Evolutionary conservation across 2,888 invertebrate genomes (phyloP), one percentile per base, ranked within the genome.

Genomic region (Lottia gigantea): DNA sequence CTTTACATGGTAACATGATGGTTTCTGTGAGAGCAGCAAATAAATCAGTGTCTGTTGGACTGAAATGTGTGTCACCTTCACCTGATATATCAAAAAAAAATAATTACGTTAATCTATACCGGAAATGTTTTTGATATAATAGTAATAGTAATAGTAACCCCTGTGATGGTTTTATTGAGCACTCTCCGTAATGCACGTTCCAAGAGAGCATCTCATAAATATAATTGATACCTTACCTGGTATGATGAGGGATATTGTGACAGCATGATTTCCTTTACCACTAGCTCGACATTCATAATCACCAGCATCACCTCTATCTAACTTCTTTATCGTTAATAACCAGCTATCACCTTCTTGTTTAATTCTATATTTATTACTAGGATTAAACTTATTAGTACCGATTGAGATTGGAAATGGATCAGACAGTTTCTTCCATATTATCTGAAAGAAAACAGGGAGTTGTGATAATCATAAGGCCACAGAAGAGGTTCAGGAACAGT

Each of bases 231-330:
- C 11, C 67, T 16, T 7, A 73, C 73, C 68, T 66, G 71, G 71
- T n/a, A 74, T 73, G 61, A 73, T 74, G 46, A 76, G 46, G 15
- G 76, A 69, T 2, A 74, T 25, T 23, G 70, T 69, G 16, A 73
- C 67, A 1, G 71, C 68, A 14, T 66, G 19, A 19, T 66, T 65
- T 3, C 65, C 71, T 15, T n/a, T 40, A 0, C 76, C 74, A 19
- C 64, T 73, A n/a, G 73, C 62, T 16, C 73, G 70, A 62, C 76
- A 76, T 70, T 76, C 73, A 66, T 76, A 76, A 67, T 74, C 76
- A 0, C 76, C 74, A 45, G 74, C 71, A 55, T 76, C 76, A n/a
- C 46, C 25, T 31, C 62, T 26, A 11, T 49, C 62, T n/a, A 74
- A 40, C 25, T 71, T 71, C 46, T 67, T 76, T 66, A 76, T 74